phyloP scores from a whole-genome alignment of 2,113 vertebrate genomes.

The Prionailurus viverrinus region DNA sequence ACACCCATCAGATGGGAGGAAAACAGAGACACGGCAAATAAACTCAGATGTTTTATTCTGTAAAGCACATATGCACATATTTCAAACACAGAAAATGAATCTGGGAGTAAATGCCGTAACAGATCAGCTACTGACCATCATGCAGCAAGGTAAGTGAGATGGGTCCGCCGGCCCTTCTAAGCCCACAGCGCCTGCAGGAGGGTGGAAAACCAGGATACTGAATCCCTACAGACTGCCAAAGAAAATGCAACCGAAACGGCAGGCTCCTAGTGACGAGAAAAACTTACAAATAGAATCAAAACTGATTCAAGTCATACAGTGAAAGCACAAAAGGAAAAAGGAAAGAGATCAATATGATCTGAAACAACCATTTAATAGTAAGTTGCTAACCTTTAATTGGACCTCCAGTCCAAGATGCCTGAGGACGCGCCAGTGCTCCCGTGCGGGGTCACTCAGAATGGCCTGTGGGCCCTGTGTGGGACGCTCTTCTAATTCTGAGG shows the following conservation, averaged over 20 bases:
- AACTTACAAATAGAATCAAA: conserved; percentile 89
- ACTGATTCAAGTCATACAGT: conserved; percentile 90
- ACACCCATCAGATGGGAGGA: neutral
- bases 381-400: conserved; percentile 85
- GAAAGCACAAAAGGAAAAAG: conserved; percentile 83
- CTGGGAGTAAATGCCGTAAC: conserved; percentile 88
- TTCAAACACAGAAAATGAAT: conserved; percentile 90
- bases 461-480: neutral
- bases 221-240: conserved; percentile 82
- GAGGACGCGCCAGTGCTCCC: conserved; percentile 70
- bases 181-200: conserved; percentile 84
- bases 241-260: conserved; percentile 84
- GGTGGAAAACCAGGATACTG: conserved; percentile 81
- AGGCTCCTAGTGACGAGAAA: conserved; percentile 87
- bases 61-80: conserved; percentile 92
- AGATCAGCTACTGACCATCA: conserved; percentile 89
- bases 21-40: conserved; percentile 61
- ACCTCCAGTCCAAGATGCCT: conserved; percentile 60
- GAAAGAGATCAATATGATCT: conserved; percentile 94
- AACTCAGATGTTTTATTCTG: conserved; percentile 88
- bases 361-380: conserved; percentile 83
- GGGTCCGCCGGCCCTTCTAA: conserved; percentile 81
- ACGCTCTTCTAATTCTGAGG: neutral
- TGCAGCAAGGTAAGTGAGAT: conserved; percentile 89
- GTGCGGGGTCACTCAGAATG: neutral